A percentile compares a stretch with the other conserved stretches of the same genome.
Conservation (phyloP, 37 sponge, comb jelly and placozoan genomes). For the Crambe crambe region DNA sequence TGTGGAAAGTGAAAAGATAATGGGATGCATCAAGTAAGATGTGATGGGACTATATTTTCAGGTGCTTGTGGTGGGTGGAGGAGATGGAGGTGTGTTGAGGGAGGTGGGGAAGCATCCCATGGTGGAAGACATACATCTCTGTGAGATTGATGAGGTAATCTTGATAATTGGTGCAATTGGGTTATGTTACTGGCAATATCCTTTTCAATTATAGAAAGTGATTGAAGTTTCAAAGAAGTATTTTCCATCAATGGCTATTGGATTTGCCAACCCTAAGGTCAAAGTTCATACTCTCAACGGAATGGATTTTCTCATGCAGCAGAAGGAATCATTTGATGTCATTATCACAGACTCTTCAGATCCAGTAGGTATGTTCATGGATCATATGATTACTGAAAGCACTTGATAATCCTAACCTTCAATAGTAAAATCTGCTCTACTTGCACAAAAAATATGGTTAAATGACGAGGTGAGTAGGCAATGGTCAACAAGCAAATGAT, state of each 20-base stretch:
- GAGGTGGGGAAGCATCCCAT: conserved; percentile 84
- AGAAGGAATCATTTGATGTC: conserved; percentile 76
- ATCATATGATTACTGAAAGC: too few species aligned
- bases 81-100: conserved; percentile 95
- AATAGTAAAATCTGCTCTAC: too few species aligned
- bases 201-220: too few species aligned
- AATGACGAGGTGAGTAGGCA: too few species aligned
- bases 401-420: too few species aligned
- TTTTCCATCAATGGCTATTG: conserved; percentile 67
- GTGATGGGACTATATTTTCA: background rate
- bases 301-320: conserved; percentile 47
- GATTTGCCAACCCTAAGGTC: conserved; percentile 60
- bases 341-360: conserved; percentile 93
- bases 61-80: conserved; percentile 94
- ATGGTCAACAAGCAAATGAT: too few species aligned
- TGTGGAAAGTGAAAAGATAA: too few species aligned
- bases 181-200: too few species aligned
- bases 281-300: conserved; percentile 75
- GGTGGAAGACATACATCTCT: conserved; percentile 76
- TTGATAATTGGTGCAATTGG: too few species aligned
- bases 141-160: conserved; percentile 95
- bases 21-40: background rate
- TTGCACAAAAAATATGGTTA: too few species aligned
- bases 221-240: conserved; percentile 67
- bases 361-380: conserved; percentile 40